A percentile compares a stretch with the other conserved stretches of the same genome.
Conservation (phyloP, 2,113 vertebrate genomes). For the Drymodes brunneopygia region DNA sequence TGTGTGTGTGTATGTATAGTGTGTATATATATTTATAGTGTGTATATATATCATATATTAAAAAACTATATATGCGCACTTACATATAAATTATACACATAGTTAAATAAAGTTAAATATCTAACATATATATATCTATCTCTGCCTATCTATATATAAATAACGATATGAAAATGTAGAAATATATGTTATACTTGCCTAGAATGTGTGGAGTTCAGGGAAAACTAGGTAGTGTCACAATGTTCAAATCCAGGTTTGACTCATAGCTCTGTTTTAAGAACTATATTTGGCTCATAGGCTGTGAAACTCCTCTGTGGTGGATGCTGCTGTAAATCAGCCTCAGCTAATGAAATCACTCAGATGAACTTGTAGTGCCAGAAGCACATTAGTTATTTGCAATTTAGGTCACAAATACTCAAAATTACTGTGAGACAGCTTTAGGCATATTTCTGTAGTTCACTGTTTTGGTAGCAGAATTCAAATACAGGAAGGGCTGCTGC, state of each 20-base stretch:
- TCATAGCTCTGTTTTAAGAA: not conserved
- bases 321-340: not conserved
- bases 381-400: not conserved
- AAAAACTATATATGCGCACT: fast-evolving
- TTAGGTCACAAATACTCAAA: not conserved
- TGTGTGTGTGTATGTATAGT: not conserved
- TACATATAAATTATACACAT: not conserved
- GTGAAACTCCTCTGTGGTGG: not conserved
- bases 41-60: not conserved
- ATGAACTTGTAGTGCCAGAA: not conserved
- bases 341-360: not conserved
- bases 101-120: not conserved
- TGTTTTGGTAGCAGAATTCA: not conserved
- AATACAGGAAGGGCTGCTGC: not conserved
- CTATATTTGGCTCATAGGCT: not conserved
- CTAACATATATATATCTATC: not conserved
- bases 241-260: not conserved
- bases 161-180: not conserved
- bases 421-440: not conserved
- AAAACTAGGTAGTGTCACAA: not conserved
- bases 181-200: not conserved
- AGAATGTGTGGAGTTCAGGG: not conserved
- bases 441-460: not conserved
- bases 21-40: not conserved
- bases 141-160: not conserved